phyloP scores from a whole-genome alignment of 2,888 invertebrate genomes.

The Polydrusus tereticollis region DNA sequence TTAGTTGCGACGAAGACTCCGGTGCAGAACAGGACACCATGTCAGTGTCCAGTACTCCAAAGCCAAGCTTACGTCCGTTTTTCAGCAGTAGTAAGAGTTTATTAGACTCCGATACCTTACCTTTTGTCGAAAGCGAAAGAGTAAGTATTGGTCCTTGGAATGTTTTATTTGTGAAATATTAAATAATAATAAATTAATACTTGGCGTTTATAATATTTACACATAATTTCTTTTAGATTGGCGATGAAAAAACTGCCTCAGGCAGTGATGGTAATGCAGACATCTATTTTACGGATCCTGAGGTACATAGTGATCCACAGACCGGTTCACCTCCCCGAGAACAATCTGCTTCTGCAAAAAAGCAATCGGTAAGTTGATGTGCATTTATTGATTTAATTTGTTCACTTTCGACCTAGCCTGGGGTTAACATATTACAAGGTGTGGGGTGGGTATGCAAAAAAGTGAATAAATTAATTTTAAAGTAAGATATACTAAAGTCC shows the following conservation, averaged over 20 bases:
- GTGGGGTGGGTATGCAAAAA: no score
- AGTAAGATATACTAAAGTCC: no score
- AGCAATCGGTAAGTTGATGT: conserved; percentile 57
- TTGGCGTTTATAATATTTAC: not conserved
- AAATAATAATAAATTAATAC: no score
- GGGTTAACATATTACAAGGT: no score
- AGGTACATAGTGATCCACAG: conserved; percentile 77
- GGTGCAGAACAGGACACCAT: conserved; percentile 97
- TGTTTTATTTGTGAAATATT: no score
- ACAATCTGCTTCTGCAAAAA: conserved; percentile 58
- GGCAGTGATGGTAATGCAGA: conserved; percentile 71
- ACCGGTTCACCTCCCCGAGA: conserved; percentile 72
- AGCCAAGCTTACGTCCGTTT: conserved; percentile 94
- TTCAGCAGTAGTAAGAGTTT: conserved; percentile 92
- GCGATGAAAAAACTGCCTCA: conserved; percentile 67
- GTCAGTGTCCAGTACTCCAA: conserved; percentile 97
- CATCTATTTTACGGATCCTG: conserved; percentile 75
- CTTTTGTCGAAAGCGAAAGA: conserved; percentile 60
- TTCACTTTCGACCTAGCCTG: no score
- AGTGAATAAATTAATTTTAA: no score
- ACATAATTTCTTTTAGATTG: conserved; percentile 39
- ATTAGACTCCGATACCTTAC: conserved; percentile 62
- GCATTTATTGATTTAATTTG: no score
- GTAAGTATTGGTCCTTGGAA: conserved; percentile 25
- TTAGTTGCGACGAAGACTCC: conserved; percentile 89